phyloP scores from a whole-genome alignment of 2,113 vertebrate genomes.

The Pontoporia blainvillei region DNA sequence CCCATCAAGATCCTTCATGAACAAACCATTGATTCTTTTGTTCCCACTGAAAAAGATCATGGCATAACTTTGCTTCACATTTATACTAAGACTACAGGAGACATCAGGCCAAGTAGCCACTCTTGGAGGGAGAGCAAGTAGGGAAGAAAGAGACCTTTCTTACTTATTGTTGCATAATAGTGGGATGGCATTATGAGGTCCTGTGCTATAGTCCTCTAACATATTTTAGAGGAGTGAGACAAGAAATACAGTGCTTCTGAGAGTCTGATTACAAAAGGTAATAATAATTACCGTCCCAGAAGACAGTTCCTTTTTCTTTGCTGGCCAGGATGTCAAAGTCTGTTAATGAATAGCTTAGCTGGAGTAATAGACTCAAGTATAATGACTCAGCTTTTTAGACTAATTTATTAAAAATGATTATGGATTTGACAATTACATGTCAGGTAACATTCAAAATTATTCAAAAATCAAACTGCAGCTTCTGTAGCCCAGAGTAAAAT shows the following conservation, averaged over 20 bases:
- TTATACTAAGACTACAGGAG: not conserved
- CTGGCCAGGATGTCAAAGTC: not conserved
- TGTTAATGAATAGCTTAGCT: not conserved
- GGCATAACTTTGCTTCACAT: not conserved
- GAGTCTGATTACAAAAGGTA: not conserved
- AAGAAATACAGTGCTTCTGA: not conserved
- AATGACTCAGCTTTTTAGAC: not conserved
- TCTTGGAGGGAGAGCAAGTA: not conserved
- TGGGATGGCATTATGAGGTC: not conserved
- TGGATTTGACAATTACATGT: not conserved
- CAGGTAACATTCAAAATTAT: not conserved
- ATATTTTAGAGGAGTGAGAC: not conserved
- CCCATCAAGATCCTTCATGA: not conserved
- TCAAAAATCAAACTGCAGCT: not conserved
- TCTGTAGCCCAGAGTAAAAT: not conserved
- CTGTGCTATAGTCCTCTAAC: not conserved
- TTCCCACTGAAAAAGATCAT: not conserved
- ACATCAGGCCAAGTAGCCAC: not conserved
- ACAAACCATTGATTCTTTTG: not conserved
- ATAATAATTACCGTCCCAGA: not conserved
- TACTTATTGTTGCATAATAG: not conserved
- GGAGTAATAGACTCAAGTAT: not conserved
- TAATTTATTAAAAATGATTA: slow-evolving; percentile 37
- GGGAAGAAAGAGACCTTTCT: not conserved
- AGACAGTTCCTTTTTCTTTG: not conserved